Evolutionary conservation across 1,140 invertebrate genomes (phyloP).

Genomic region (Adelges cooleyi): DNA sequence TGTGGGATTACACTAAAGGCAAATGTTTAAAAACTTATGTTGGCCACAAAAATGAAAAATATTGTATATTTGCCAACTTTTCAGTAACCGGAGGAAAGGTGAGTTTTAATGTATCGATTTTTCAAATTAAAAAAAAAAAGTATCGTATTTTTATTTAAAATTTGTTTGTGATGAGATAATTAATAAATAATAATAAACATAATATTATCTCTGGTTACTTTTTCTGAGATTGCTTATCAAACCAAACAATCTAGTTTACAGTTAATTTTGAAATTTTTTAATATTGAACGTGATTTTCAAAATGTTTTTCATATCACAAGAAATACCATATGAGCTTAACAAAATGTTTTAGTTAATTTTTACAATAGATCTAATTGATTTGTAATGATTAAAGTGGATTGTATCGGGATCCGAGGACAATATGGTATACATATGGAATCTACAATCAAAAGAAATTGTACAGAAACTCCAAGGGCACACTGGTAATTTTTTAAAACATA

Average conservation of each 20-base stretch:
- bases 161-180: too few species aligned
- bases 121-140: too few species aligned
- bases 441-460: slow-evolving; percentile 98
- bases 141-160: too few species aligned
- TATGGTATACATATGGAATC: slow-evolving; percentile 98
- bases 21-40: slow-evolving; percentile 96
- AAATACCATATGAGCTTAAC: too few species aligned
- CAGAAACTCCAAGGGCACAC: slow-evolving; percentile 77
- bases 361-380: slow-evolving; percentile 28
- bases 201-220: slow-evolving; percentile 21
- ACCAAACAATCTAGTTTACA: too few species aligned
- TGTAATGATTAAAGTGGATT: slow-evolving; percentile 94
- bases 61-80: slow-evolving; percentile 99
- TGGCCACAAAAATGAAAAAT: slow-evolving; percentile 98
- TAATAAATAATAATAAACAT: neutral
- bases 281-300: too few species aligned
- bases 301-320: too few species aligned
- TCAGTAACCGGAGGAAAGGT: slow-evolving; percentile 99
- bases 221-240: too few species aligned
- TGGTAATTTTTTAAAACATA: slow-evolving; percentile 13
- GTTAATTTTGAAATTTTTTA: too few species aligned
- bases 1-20: slow-evolving; percentile 98
- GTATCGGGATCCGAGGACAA: slow-evolving; percentile 99
- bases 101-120: slow-evolving; percentile 34
- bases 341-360: too few species aligned